Evolutionary conservation across 53 echinoderm and acorn worm species (phyloP).

Genomic region (Holothuria leucospilota): DNA sequence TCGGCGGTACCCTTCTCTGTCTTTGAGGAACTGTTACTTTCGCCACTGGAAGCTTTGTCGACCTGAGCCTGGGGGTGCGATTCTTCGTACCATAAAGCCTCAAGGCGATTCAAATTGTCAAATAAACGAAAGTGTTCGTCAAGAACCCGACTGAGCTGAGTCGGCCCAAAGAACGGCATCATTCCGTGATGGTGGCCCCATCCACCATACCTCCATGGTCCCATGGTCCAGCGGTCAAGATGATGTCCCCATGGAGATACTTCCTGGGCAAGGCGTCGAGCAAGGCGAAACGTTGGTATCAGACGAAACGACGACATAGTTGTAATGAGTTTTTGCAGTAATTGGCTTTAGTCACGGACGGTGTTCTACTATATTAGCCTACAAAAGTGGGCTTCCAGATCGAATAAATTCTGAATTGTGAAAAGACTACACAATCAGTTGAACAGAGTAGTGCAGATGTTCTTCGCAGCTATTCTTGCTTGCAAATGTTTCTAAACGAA

Average conservation of each 20-base stretch:
- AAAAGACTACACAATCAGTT: too few relatives aligned
- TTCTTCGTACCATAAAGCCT: slow-evolving; percentile 33
- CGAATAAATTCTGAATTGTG: too few relatives aligned
- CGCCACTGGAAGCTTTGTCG: background rate
- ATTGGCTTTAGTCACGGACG: too few relatives aligned
- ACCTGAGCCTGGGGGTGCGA: background rate
- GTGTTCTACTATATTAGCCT: too few relatives aligned
- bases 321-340: too few relatives aligned
- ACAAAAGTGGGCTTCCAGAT: too few relatives aligned
- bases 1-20: background rate
- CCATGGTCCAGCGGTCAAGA: background rate
- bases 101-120: slow-evolving; percentile 18
- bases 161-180: slow-evolving; percentile 18
- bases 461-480: too few relatives aligned
- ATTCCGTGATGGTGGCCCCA: slow-evolving; percentile 25
- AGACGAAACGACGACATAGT: slow-evolving; percentile 40
- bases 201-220: slow-evolving; percentile 2
- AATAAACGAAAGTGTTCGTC: background rate
- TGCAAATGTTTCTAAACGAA: too few relatives aligned
- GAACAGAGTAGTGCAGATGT: too few relatives aligned
- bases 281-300: slow-evolving; percentile 30
- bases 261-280: slow-evolving; percentile 12
- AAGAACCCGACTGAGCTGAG: background rate
- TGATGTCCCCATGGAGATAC: slow-evolving; percentile 3
- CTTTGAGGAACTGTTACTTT: background rate